Evolutionary conservation across 2,888 invertebrate genomes (phyloP).

Genomic region (Melanotus villosus): DNA sequence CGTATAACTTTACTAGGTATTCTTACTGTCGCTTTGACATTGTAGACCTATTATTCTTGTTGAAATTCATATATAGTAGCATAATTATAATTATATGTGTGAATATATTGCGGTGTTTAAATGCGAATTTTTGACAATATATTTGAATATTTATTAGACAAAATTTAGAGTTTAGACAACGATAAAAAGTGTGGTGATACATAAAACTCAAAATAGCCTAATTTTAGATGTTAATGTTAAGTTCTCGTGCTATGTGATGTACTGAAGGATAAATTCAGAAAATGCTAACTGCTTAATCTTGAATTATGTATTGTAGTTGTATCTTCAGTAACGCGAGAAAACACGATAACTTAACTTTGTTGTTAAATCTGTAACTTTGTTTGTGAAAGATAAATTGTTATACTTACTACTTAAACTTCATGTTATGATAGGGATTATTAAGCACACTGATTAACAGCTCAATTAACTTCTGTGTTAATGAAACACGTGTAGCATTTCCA

Average conservation of each 20-base stretch:
- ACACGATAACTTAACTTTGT: conserved; percentile 12
- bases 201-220: conserved; percentile 36
- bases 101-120: conserved; percentile 24
- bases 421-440: background rate
- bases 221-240: conserved; percentile 23
- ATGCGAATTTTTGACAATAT: conserved; percentile 45
- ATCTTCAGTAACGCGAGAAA: conserved; percentile 6
- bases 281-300: background rate
- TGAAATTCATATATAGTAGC: conserved; percentile 31
- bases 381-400: conserved; percentile 8
- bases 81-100: conserved; percentile 14
- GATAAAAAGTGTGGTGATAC: conserved; percentile 41
- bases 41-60: conserved; percentile 6
- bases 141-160: conserved; percentile 30
- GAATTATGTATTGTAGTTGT: too few species aligned
- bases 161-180: conserved; percentile 42
- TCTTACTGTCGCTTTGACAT: conserved; percentile 9
- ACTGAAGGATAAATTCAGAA: background rate
- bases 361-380: conserved; percentile 18
- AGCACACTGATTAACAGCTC: conserved; percentile 41
- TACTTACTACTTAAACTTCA: background rate
- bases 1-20: background rate
- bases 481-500: conserved; percentile 1
- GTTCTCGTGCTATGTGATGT: conserved; percentile 15
- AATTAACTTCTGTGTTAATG: conserved; percentile 30